phyloP scores from a whole-genome alignment of 2,113 vertebrate species.

The Ciconia stormi region DNA sequence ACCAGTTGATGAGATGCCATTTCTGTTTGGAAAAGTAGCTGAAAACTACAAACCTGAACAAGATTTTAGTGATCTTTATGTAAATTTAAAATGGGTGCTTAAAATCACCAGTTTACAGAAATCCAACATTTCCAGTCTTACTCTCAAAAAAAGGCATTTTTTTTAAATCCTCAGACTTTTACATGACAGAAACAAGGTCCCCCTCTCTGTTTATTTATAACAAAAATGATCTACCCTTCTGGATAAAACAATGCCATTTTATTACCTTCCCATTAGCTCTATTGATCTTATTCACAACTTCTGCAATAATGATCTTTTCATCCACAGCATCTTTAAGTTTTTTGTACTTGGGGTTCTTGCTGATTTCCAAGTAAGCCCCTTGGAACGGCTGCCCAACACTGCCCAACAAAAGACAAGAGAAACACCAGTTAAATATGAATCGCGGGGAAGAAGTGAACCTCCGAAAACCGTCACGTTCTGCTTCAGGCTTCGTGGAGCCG shows the following conservation, averaged over 20 bases:
- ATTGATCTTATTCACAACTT: constrained; percentile 97
- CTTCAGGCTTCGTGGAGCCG: background rate
- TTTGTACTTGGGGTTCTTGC: constrained; percentile 95
- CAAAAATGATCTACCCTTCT: background rate
- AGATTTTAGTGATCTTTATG: background rate
- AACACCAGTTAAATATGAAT: rapidly evolving
- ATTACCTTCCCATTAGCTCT: constrained; percentile 96
- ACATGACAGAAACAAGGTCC: background rate
- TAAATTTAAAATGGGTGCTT: background rate
- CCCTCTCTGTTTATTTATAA: background rate
- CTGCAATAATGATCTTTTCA: constrained; percentile 94
- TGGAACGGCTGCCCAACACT: constrained; percentile 96
- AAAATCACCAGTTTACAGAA: background rate
- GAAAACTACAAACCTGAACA: background rate
- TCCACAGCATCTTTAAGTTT: constrained; percentile 90
- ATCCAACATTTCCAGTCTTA: background rate
- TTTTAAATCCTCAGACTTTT: background rate
- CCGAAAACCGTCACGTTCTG: rapidly evolving
- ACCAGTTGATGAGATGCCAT: background rate
- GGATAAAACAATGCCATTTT: background rate
- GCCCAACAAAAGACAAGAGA: background rate
- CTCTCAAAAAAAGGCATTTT: background rate
- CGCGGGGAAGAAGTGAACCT: background rate
- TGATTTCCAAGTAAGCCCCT: constrained; percentile 96
- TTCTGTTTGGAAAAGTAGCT: background rate